Evolutionary conservation across 2,888 invertebrate species (phyloP).

Genomic region (Ochropleura plecta): DNA sequence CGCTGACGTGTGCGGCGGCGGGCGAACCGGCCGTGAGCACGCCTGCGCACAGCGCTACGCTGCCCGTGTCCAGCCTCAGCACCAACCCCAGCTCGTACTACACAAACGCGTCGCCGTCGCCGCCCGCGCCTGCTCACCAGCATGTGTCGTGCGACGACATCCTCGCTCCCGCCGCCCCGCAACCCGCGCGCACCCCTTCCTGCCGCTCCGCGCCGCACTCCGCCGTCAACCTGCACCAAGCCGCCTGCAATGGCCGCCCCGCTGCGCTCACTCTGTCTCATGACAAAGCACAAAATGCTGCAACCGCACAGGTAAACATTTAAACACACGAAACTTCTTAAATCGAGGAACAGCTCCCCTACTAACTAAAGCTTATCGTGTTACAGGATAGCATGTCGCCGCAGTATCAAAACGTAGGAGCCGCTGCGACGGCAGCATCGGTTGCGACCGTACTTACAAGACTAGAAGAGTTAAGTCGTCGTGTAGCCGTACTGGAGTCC

Average conservation of each 20-base stretch:
- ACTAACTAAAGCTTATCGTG: slow-evolving; percentile 2
- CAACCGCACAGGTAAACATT: slow-evolving; percentile 73
- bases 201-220: slow-evolving; percentile 88
- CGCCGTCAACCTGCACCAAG: slow-evolving; percentile 86
- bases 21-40: slow-evolving; percentile 86
- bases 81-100: slow-evolving; percentile 91
- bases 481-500: slow-evolving; percentile 93
- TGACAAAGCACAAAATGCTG: slow-evolving; percentile 79
- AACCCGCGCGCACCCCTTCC: slow-evolving; percentile 80
- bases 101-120: slow-evolving; percentile 91
- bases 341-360: background rate
- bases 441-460: slow-evolving; percentile 91
- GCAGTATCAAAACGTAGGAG: slow-evolving; percentile 87
- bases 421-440: slow-evolving; percentile 81
- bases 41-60: slow-evolving; percentile 86
- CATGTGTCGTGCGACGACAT: slow-evolving; percentile 88
- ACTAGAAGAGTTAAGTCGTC: slow-evolving; percentile 93
- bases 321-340: background rate
- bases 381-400: slow-evolving; percentile 84
- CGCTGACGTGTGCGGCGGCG: slow-evolving; percentile 80
- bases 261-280: slow-evolving; percentile 80
- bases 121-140: slow-evolving; percentile 86
- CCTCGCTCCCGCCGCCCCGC: slow-evolving; percentile 81
- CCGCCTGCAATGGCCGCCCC: slow-evolving; percentile 78
- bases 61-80: slow-evolving; percentile 90